Evolutionary conservation across 2,797 vertebrate genomes (phyloP), one percentile per base, ranked within the genome.

Genomic region (Acrossocheilus fasciatus): DNA sequence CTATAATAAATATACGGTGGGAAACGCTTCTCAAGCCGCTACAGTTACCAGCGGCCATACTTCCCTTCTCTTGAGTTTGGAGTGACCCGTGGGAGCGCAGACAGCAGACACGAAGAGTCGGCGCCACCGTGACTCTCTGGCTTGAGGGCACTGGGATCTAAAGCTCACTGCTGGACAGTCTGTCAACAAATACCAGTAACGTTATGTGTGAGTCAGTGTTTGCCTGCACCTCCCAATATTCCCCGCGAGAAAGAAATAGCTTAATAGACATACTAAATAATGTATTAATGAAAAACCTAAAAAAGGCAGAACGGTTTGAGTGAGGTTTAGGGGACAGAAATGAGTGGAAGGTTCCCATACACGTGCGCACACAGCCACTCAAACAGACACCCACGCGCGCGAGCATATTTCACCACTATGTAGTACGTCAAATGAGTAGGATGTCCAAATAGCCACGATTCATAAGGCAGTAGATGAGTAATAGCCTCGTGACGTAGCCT

Each of bases 1-100:
- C 78, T 34, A 87, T 59, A 30, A 77, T 72, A 59, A 85, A 83
- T 1, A 87, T 52, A 54, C 20, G 20, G 15, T 45, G 75, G 11
- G 70, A 74, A 52, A 66, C 41, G 17, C 77, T n/a, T 76, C 70
- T 81, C 26, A 81, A 36, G 43, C 64, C 9, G 17, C 26, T 85
- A 64, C 72, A 81, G 20, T 84, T 89, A 52, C 82, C 72, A 57
- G 69, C 79, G n/a, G 88, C 87, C 89, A 90, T 89, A 15, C 75
- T 76, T 85, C 47, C 11, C 30, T 39, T 52, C 14, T 88, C 8
- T 64, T 66, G 30, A 43, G 45, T 59, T 47, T 64, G 43, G 66
- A 86, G 77, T 80, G 74, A 87, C 85, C 73, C n/a, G 64, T 76
- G 12, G 26, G n/a, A 75, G 45, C 36, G 69, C 69, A 26, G 18